Base-by-base conservation (phyloP, 2,888 invertebrate genomes). In the Stenchaetothrips biformis region DNA sequence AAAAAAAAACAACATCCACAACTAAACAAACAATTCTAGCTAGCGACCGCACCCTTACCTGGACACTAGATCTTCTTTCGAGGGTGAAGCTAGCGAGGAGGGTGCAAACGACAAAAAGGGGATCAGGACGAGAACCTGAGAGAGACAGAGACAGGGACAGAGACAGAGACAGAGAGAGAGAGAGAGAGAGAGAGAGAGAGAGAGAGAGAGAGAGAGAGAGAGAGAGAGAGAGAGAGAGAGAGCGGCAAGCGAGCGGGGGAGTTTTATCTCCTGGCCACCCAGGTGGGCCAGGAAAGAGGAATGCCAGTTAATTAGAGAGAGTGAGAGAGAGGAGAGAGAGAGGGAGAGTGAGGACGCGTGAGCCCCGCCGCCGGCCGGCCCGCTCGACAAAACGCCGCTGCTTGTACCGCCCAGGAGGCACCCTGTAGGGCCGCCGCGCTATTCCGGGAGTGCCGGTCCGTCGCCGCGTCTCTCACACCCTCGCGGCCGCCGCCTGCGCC, bases 181-280 rank as follows among this genome's bases (percentile, higher is more conserved):
- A 62, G 77, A 48, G 78, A 48, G 49, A 67, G 18, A n/a, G 77
- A 79, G 13, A 67, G 18, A 79, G 74, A 47, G 21, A 79, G 79
- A 59, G 47, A 16, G 21, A 67, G 79, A 79, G 74, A 27, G 74
- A 48, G 77, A 77, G 21, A 25, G 81, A 48, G 79, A 48, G 49
- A 79, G 81, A 59, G 78, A 79, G 81, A 81, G 78, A 53, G 78
- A 79, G 79, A 79, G 67, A 67, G 48, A 74, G 74, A 59, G 79
- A 79, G 37, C 77, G 79, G 79, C 48, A 47, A 77, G 78, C 77
- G 79, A 77, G 78, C 48, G 77, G 18, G 48, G 48, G 74, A 13
- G 13, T 53, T 53, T 16, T 53, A 53, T 53, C 53, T 9, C 13
- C 53, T 16, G 53, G 53, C 9, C 53, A 53, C 9, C 53, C 13